Evolutionary conservation across 2,888 invertebrate genomes (phyloP).

Genomic region (Troides helena): DNA sequence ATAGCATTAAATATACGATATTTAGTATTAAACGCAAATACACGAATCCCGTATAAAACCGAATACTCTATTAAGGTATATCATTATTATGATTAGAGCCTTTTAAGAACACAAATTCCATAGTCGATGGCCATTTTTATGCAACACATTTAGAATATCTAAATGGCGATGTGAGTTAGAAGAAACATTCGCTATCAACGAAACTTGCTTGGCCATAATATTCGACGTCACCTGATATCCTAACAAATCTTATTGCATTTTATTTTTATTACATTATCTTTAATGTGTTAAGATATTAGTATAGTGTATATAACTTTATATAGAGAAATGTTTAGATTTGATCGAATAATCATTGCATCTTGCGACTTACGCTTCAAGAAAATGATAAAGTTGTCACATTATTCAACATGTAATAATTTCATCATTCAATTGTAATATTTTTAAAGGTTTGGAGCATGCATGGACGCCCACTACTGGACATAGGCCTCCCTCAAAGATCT

Average conservation of each 20-base stretch:
- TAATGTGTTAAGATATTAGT: neutral
- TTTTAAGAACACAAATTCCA: slow-evolving; percentile 23
- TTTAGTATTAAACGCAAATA: neutral
- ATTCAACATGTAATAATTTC: too few species aligned
- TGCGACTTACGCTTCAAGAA: too few species aligned
- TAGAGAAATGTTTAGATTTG: too few species aligned
- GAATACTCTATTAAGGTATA: slow-evolving; percentile 1
- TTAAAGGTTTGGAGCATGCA: too few species aligned
- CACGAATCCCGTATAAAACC: neutral
- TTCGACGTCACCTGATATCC: neutral
- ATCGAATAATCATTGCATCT: too few species aligned
- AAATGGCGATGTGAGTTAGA: slow-evolving; percentile 20
- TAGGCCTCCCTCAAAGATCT: too few species aligned
- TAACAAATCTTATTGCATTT: neutral
- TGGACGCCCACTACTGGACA: too few species aligned
- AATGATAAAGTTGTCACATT: too few species aligned
- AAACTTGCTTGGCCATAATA: slow-evolving; percentile 20
- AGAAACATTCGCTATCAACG: slow-evolving; percentile 19
- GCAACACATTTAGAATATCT: slow-evolving; percentile 17
- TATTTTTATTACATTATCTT: neutral
- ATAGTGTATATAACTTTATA: neutral
- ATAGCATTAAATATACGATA: slow-evolving; percentile 1
- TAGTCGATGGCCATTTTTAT: slow-evolving; percentile 9
- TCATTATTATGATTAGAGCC: slow-evolving; percentile 14
- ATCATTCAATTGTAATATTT: too few species aligned